Evolutionary conservation across 2,797 vertebrate genomes (phyloP).

Genomic region (Eupleurogrammus muticus): DNA sequence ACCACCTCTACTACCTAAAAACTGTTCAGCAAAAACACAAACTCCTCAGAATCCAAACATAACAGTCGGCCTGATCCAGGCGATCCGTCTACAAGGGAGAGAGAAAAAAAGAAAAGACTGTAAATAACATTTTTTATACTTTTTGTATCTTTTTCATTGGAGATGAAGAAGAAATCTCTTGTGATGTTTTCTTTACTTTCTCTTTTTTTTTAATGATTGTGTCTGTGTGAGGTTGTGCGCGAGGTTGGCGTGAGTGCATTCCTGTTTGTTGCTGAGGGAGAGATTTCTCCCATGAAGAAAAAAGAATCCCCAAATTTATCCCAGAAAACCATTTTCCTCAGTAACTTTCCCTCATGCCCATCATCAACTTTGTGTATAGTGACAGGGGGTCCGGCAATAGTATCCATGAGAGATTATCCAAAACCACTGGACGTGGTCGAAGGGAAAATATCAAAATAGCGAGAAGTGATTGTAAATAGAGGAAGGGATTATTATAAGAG

Average conservation of each 20-base stretch:
- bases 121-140: conserved; percentile 95
- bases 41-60: conserved; percentile 66
- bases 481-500: conserved; percentile 65
- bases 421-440: conserved; percentile 43
- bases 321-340: conserved; percentile 50
- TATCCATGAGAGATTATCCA: conserved; percentile 70
- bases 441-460: conserved; percentile 52
- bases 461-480: conserved; percentile 79
- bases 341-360: conserved; percentile 57
- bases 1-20: conserved; percentile 70
- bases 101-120: conserved; percentile 67
- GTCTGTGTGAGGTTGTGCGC: conserved; percentile 74
- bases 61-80: conserved; percentile 44
- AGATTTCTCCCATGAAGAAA: conserved; percentile 27
- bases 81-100: conserved; percentile 35
- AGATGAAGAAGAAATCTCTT: conserved; percentile 92
- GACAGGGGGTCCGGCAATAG: conserved; percentile 62
- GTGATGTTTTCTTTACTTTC: conserved; percentile 87
- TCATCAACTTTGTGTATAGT: conserved; percentile 63
- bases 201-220: conserved; percentile 72
- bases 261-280: conserved; percentile 64
- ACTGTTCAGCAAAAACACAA: conserved; percentile 50
- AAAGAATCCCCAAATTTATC: conserved; percentile 47
- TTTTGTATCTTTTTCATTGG: conserved; percentile 99
- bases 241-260: conserved; percentile 68